Evolutionary conservation across 1,140 invertebrate species (phyloP), one percentile per base, ranked within the genome.

Genomic region (Zaprionus kolodkinae): DNA sequence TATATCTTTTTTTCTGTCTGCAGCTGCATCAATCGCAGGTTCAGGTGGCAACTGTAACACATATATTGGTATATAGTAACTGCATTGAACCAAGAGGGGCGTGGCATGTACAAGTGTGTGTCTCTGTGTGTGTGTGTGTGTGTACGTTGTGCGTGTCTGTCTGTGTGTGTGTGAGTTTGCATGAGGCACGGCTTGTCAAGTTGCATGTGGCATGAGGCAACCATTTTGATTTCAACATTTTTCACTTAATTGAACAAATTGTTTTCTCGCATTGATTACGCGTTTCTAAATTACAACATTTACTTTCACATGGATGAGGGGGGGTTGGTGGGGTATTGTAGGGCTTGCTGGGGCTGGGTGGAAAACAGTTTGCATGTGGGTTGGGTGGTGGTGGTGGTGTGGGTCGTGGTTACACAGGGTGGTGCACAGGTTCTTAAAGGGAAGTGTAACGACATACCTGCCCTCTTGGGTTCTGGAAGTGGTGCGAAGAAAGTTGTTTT

Each of bases 231-330:
- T 75, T 69, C 38, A 17, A 40, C 17, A 50, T 38, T 70, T 60
- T 66, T 48, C 57, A 78, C 57, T 63, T 76, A 79, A 79, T 79
- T 72, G 62, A 76, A 72, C 67, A 67, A 60, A 68, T 67, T 30
- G 27, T 30, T 68, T n/a, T 21, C 60, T 63, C 33, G 17, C 45
- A 2, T 36, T 17, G 15, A 12, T 57, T 38, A 21, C 21, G 33
- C 21, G 21, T 12, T 38, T 64, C 17, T 35, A 69, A 59, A 30
- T 59, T 48, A 71, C 54, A 36, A 21, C 38, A 54, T 25, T 40
- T 17, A 13, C 59, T 70, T 38, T 56, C 21, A 72, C 15, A 6
- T 17, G 15, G 48, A 5, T 11, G n/a, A 15, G n/a, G n/a, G 13
- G 6, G 40, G 13, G 40, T 1, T 4, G n/a, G 45, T 45, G 43